phyloP scores from a whole-genome alignment of 30 jellyfish, hydroid and myxozoan species.

The Mastigias papua region DNA sequence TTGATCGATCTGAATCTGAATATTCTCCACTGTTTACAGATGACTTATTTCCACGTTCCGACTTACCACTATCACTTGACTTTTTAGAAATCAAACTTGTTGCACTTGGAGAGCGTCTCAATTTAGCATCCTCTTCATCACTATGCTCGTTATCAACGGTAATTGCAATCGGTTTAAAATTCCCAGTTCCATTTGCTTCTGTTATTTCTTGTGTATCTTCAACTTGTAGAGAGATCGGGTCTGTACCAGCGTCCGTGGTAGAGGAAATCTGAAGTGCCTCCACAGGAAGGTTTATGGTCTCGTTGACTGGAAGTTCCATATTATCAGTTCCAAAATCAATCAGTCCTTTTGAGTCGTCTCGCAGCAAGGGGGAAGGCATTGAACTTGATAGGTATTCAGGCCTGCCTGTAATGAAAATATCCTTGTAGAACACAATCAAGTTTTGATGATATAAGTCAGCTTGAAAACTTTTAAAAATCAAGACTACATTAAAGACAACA shows the following conservation, averaged over 20 bases:
- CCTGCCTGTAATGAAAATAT: too few species aligned
- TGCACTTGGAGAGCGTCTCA: conserved; percentile 51
- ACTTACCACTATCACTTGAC: conserved; percentile 68
- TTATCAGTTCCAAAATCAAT: conserved; percentile 73
- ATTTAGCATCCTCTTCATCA: conserved; percentile 30
- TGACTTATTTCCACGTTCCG: conserved; percentile 57
- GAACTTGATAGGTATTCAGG: conserved; percentile 65
- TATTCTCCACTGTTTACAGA: conserved; percentile 50
- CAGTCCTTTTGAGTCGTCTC: conserved; percentile 6
- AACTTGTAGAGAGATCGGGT: conserved; percentile 1
- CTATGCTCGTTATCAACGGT: not conserved
- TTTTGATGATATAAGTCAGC: too few species aligned
- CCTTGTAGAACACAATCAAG: too few species aligned
- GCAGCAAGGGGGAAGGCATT: conserved; percentile 61
- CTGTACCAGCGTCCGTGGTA: conserved; percentile 32
- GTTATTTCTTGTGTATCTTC: not conserved
- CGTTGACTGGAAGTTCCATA: conserved; percentile 34
- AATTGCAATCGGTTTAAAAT: not conserved
- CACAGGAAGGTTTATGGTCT: conserved; percentile 62
- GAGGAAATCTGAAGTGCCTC: conserved; percentile 11
- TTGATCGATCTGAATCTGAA: conserved; percentile 67
- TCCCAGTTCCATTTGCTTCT: not conserved
- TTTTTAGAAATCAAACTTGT: conserved; percentile 67
- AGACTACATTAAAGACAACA: too few species aligned
- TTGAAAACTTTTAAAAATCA: too few species aligned